A percentile compares a stretch with the other conserved stretches of the same genome.
phyloP scores from a whole-genome alignment of 2,888 invertebrate genomes.

The Drosophila pseudotalamancana region DNA sequence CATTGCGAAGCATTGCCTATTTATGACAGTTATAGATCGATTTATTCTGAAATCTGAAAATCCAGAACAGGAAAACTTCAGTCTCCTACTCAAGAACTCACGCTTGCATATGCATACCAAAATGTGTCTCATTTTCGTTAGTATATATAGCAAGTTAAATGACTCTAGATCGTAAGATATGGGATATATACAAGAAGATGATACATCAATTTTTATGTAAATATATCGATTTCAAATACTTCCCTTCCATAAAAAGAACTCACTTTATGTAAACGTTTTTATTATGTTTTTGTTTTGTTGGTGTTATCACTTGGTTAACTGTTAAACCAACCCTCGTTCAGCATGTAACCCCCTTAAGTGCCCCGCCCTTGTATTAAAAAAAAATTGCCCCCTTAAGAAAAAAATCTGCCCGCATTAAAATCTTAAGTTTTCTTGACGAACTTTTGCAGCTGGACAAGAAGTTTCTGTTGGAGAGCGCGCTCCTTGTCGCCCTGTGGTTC shows the following conservation, averaged over 20 bases:
- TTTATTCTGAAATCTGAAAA: no score
- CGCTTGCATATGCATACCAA: no score
- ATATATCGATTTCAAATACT: no score
- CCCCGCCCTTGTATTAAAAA: neutral
- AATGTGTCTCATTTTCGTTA: no score
- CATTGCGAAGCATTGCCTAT: neutral
- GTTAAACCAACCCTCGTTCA: neutral
- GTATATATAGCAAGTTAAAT: no score
- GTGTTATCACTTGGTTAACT: neutral
- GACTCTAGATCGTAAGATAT: no score
- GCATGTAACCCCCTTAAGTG: neutral
- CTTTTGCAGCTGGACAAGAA: constrained; percentile 12
- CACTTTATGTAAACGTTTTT: neutral
- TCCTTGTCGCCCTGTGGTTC: neutral
- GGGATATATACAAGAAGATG: no score
- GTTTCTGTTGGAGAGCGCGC: neutral
- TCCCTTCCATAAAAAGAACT: no score
- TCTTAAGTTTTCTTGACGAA: neutral
- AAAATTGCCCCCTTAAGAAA: neutral
- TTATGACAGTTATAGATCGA: no score
- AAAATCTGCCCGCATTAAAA: neutral
- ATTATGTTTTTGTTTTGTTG: neutral
- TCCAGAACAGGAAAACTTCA: no score
- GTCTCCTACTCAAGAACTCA: no score
- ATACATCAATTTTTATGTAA: neutral